Evolutionary conservation across 2,113 vertebrate species (phyloP), one percentile per base, ranked within the genome.

Genomic region (Bos indicus): DNA sequence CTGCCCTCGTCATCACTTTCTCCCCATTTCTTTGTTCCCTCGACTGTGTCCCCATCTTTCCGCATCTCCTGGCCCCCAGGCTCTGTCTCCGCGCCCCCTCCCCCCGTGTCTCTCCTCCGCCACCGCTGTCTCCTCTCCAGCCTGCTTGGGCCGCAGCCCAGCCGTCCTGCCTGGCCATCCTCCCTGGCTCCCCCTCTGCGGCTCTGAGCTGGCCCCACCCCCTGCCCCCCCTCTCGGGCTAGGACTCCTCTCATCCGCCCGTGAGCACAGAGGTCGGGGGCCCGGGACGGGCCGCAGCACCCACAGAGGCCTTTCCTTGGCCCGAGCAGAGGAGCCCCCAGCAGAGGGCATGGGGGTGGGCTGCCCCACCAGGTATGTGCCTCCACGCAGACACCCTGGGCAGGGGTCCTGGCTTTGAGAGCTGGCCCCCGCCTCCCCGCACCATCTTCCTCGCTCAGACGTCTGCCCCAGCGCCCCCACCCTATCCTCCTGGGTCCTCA

Each of bases 321-420:
- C 48, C 92, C 46, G 1, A 56, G 33, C 77, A 21, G 84, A 92
- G 57, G 90, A 93, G 15, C 88, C 94, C 95, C 88, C 54, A 1
- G 90, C 4, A 0, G 88, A 88, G 94, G 91, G 62, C 83, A 97
- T 97, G 97, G 97, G 97, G 96, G 96, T 96, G 94, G 97, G 97
- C 95, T 0, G 71, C 94, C 97, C 95, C 93, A 33, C 71, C 96
- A 98, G 97, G 97, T 97, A 98, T 0, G 97, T 97, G 46, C 26
- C 56, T 57, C 21, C 36, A 2, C 0, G 0, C 6, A 12, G 36
- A 21, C 54, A 51, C 9, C 40, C 26, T 3, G 19, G 43, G 40
- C 21, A 1, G 9, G 43, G 12, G 1, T 17, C 56, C 5, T 3
- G 8, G 1, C 11, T 5, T 78, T 21, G 12, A 59, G 13, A 16